A percentile compares a stretch with the other conserved stretches of the same genome.
phyloP scores from a whole-genome alignment of 2,113 vertebrate genomes.

The Oriolus oriolus region DNA sequence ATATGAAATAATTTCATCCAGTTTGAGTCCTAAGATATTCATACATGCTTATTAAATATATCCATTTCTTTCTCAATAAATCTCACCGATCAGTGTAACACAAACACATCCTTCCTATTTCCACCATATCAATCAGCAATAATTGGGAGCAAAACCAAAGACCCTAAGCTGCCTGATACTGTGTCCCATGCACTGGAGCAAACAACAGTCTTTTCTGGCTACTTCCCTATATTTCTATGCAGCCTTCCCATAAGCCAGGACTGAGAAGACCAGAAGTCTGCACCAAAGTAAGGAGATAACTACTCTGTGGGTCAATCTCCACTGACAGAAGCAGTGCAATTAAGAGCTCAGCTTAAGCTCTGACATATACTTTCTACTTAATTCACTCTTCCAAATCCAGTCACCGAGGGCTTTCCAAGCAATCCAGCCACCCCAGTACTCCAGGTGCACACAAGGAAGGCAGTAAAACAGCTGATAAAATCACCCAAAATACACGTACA shows the following conservation, averaged over 20 bases:
- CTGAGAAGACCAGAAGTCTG: background rate
- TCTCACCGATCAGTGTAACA: background rate
- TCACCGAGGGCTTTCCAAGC: background rate
- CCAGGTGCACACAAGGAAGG: background rate
- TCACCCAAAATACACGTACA: rapidly evolving
- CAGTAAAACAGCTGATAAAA: background rate
- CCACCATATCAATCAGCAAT: background rate
- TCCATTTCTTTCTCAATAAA: background rate
- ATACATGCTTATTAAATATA: background rate
- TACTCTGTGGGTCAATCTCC: background rate
- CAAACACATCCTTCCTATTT: background rate
- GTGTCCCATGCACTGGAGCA: background rate
- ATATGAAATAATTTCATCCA: background rate
- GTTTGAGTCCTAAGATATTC: background rate
- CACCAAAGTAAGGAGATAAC: background rate
- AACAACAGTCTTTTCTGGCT: background rate
- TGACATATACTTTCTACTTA: constrained; percentile 25
- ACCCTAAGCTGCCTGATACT: background rate
- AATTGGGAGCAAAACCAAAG: background rate
- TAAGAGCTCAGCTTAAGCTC: constrained; percentile 34
- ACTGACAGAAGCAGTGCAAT: background rate
- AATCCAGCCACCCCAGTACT: background rate
- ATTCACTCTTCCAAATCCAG: constrained; percentile 17
- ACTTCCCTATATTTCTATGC: background rate
- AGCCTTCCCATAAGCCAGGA: background rate